Conservation (phyloP, 2,888 invertebrate genomes). For the Papilio protenor region DNA sequence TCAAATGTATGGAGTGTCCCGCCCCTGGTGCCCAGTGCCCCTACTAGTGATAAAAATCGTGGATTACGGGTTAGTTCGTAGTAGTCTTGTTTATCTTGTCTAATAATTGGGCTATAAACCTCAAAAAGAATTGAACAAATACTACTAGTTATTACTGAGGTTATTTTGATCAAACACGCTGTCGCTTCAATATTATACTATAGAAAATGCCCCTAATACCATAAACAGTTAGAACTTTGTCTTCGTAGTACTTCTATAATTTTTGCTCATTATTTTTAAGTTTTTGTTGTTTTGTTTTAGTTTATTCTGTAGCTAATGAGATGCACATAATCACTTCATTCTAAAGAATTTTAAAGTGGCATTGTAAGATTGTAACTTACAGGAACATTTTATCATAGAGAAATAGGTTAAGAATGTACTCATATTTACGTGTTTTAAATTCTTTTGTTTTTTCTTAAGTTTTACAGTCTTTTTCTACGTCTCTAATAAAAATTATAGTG, state of each 20-base stretch:
- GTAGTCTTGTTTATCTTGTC: too few relatives aligned
- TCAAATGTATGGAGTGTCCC: too few relatives aligned
- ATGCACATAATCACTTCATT: neutral
- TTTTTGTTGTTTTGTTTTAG: constrained; percentile 1
- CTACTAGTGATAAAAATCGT: too few relatives aligned
- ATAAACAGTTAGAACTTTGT: too few relatives aligned
- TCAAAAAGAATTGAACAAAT: too few relatives aligned
- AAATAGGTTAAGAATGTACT: neutral
- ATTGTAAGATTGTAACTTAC: neutral
- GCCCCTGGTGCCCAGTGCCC: too few relatives aligned
- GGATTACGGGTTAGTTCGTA: too few relatives aligned
- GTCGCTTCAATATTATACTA: too few relatives aligned
- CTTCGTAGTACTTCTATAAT: neutral
- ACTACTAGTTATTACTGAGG: too few relatives aligned
- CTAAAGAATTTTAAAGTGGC: neutral
- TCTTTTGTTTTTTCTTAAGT: neutral
- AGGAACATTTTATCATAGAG: neutral
- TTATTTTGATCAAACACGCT: too few relatives aligned
- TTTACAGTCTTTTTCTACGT: neutral
- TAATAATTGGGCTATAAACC: too few relatives aligned
- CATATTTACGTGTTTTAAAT: neutral
- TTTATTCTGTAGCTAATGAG: constrained; percentile 2
- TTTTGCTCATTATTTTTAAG: neutral
- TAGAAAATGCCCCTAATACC: too few relatives aligned
- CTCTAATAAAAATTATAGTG: neutral